These are phyloP conservation scores for Protobothrops flavoviridis DNA, from an alignment of 2,113 vertebrate species.

Conservation along the genomic window DNA sequence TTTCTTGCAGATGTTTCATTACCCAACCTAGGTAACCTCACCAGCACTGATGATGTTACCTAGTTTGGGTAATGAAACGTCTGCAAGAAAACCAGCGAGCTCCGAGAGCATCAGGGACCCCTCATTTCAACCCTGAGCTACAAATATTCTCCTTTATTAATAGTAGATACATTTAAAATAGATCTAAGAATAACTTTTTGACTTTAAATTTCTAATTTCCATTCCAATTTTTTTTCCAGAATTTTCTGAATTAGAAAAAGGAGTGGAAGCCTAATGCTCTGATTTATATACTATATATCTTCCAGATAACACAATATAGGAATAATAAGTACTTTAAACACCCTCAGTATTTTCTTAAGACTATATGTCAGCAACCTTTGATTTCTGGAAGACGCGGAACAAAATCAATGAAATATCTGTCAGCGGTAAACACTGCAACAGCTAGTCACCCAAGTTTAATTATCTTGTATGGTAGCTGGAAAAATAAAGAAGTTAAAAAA, in stretches of 20 bases:
- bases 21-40: not conserved
- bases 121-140: not conserved
- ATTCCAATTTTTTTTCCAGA: not conserved
- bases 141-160: not conserved
- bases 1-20: no score
- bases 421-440: not conserved
- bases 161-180: not conserved
- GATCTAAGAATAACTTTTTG: not conserved
- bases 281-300: not conserved
- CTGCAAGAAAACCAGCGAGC: not conserved
- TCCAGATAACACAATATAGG: not conserved
- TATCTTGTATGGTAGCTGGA: conserved; percentile 17
- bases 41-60: not conserved
- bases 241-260: not conserved
- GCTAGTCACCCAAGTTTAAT: not conserved
- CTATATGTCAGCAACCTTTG: conserved; percentile 6
- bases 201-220: not conserved
- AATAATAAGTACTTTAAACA: not conserved
- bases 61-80: not conserved
- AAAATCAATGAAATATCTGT: conserved; percentile 10
- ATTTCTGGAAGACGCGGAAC: conserved; percentile 13
- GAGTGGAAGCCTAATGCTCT: not conserved
- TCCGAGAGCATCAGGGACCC: not conserved
- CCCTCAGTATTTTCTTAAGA: not conserved
- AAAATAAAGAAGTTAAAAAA: conserved; percentile 21